These are phyloP conservation scores for Simalia tracyae DNA, from an alignment of 2,797 vertebrate genomes.

Conservation along the genomic window DNA sequence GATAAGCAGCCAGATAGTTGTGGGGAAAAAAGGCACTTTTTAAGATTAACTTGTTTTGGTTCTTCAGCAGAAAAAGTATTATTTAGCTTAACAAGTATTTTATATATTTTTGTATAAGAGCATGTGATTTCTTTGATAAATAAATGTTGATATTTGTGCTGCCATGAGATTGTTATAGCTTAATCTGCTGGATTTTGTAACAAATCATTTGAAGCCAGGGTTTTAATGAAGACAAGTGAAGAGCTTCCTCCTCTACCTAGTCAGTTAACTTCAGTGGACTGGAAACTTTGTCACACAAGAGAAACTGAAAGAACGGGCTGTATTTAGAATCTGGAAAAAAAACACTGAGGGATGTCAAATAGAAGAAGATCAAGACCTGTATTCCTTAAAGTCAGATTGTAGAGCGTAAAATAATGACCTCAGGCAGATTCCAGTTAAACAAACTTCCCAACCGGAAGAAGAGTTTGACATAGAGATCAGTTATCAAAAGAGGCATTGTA, in stretches of 20 bases:
- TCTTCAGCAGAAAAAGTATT: not conserved
- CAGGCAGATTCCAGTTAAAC: not conserved
- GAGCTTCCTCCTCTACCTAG: not conserved
- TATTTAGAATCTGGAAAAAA: not conserved
- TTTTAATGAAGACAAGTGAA: not conserved
- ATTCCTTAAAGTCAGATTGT: not conserved
- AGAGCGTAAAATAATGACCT: not conserved
- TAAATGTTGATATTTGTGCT: not conserved
- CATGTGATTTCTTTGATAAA: not conserved
- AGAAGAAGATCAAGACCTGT: not conserved
- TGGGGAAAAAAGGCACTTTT: not conserved
- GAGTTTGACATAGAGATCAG: no score
- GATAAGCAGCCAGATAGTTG: not conserved
- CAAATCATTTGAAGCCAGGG: no score
- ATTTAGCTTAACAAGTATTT: not conserved
- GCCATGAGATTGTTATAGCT: not conserved
- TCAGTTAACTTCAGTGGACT: not conserved
- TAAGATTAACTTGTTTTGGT: not conserved
- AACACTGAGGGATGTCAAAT: not conserved
- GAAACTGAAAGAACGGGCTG: not conserved
- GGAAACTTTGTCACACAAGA: not conserved
- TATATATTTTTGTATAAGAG: not conserved
- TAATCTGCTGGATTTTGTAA: not conserved
- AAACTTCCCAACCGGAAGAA: not conserved
- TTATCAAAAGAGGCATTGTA: no score